These are phyloP conservation scores for Caenorhabditis auriculariae DNA, from an alignment of 2,888 invertebrate genomes.

Conservation along the genomic window DNA sequence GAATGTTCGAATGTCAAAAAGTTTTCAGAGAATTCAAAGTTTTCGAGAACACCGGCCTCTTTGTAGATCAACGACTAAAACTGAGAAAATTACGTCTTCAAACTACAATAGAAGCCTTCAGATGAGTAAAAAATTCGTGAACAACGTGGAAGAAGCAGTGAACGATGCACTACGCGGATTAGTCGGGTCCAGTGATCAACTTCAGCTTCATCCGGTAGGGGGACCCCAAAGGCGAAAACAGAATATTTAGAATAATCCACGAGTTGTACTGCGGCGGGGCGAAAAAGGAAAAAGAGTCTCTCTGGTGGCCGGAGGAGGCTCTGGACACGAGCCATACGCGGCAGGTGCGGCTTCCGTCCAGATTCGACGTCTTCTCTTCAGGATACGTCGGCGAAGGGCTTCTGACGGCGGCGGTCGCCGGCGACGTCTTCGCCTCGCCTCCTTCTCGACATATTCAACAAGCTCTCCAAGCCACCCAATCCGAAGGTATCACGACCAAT, in stretches of 20 bases:
- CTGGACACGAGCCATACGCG: conserved; percentile 79
- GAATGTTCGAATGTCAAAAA: neutral
- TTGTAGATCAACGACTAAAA: neutral
- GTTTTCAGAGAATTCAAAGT: neutral
- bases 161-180: conserved; percentile 47
- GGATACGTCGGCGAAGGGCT: conserved; percentile 80
- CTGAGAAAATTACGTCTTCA: too few relatives aligned
- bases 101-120: too few relatives aligned
- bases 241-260: neutral
- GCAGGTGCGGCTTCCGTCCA: conserved; percentile 42
- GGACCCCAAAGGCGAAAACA: neutral
- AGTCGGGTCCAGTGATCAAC: conserved; percentile 21
- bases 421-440: conserved; percentile 79
- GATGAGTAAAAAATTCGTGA: conserved; percentile 51
- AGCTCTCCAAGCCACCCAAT: conserved; percentile 67
- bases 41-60: too few relatives aligned
- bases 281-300: conserved; percentile 21
- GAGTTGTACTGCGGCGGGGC: neutral
- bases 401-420: conserved; percentile 77
- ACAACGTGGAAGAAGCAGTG: conserved; percentile 39
- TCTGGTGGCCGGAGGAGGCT: conserved; percentile 74
- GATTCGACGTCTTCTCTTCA: too few relatives aligned
- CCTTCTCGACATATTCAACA: conserved; percentile 74
- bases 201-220: conserved; percentile 32
- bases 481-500: conserved; percentile 15